Evolutionary conservation across 1,140 invertebrate species (phyloP).

Genomic region (Linepithema humile): DNA sequence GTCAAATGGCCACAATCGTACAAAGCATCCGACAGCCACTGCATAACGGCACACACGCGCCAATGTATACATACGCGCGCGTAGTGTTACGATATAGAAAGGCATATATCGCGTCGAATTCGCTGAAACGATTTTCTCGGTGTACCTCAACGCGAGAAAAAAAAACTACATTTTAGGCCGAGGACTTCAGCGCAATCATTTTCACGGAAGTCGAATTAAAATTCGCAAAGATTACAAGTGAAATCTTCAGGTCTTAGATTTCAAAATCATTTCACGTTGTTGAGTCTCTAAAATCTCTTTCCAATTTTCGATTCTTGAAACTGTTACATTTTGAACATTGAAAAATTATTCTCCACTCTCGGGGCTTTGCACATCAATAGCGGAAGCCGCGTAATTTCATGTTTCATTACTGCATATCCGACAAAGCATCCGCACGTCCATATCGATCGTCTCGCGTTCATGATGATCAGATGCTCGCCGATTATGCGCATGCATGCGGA

Average conservation of each 20-base stretch:
- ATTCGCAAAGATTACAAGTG: neutral
- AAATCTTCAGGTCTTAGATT: neutral
- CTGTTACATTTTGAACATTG: too few species aligned
- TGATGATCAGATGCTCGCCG: constrained; percentile 5
- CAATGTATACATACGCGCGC: neutral
- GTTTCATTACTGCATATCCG: too few species aligned
- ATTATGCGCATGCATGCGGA: neutral
- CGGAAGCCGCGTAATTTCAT: too few species aligned
- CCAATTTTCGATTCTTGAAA: neutral
- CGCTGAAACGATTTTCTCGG: neutral
- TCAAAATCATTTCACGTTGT: neutral
- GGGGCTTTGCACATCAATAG: too few species aligned
- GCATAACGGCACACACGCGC: neutral
- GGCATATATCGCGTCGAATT: neutral
- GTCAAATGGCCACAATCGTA: constrained; percentile 16
- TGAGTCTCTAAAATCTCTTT: neutral
- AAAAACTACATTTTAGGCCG: too few species aligned
- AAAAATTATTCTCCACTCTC: too few species aligned
- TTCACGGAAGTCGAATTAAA: neutral
- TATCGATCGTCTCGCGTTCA: constrained; percentile 27
- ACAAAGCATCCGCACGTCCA: neutral
- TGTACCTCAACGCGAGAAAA: neutral
- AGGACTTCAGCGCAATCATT: neutral
- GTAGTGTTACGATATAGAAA: neutral
- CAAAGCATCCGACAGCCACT: constrained; percentile 11